Evolutionary conservation across 2,888 invertebrate species (phyloP), one percentile per base, ranked within the genome.

Genomic region (Heliconius hortense): DNA sequence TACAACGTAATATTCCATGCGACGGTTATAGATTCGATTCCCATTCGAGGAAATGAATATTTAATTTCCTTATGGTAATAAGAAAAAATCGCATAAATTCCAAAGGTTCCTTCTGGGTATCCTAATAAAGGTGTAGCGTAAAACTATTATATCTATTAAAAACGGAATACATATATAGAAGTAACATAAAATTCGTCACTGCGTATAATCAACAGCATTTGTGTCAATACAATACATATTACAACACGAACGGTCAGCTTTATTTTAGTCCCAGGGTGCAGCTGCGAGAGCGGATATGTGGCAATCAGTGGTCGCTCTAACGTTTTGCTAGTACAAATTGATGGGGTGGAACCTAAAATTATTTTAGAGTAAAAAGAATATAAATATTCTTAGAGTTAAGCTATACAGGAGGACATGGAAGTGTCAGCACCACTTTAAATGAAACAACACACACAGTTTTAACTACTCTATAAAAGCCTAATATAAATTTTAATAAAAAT

Each of bases 271-370:
- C 68, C 68, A 68, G 68, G 53, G 68, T 68, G 53, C 68, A 68
- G 68, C 68, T 68, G 68, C 48, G 31, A 53, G 53, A 53, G 48
- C n/a, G 53, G 68, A 68, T 68, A 68, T 31, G 53, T 53, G 53
- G 68, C 53, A 53, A 68, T 68, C 68, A 68, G 68, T n/a, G 68
- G 68, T 68, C 68, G 64, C 35, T 67, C 67, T 31, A 68, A 31
- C 68, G 53, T n/a, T 31, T 68, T 68, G 68, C n/a, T 53, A 2
- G 0, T 53, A 53, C 68, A 31, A 53, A 68, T 53, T 68, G 26
- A 68, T 68, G 53, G 13, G n/a, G 4, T 28, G 11, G 13, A 68
- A 13, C 1, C 68, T 31, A 13, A 64, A 35, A n/a, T 64, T n/a
- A n/a, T 64, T 35, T 64, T 64, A 18, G 31, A 4, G 11, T 28